A percentile compares a stretch with the other conserved stretches of the same genome.
phyloP scores from a whole-genome alignment of 2,113 vertebrate genomes.

The Eubucco bourcierii region DNA sequence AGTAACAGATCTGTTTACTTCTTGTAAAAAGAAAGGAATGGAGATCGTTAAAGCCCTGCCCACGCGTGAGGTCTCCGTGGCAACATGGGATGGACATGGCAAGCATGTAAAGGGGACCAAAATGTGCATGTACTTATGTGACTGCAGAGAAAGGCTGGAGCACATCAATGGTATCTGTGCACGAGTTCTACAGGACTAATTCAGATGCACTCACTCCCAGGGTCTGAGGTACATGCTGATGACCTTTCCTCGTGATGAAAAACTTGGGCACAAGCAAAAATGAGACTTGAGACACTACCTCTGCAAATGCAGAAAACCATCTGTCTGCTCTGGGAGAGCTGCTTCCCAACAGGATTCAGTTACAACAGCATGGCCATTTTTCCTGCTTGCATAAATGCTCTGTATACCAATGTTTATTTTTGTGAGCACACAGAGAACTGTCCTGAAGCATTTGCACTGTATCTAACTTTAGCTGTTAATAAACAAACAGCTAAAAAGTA shows the following conservation, averaged over 20 bases:
- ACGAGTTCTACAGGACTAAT: background rate
- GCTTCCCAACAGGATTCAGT: constrained; percentile 43
- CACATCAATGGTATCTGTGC: fast-evolving
- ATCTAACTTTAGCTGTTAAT: constrained; percentile 61
- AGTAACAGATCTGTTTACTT: background rate
- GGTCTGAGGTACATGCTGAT: background rate
- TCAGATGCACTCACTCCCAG: background rate
- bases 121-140: fast-evolving
- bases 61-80: background rate
- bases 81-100: background rate
- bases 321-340: constrained; percentile 23
- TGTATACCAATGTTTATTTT: constrained; percentile 51
- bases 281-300: background rate
- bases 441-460: constrained; percentile 45
- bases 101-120: background rate
- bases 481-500: constrained; percentile 60
- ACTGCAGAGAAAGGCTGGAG: background rate
- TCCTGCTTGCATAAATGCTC: constrained; percentile 28
- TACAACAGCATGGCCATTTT: constrained; percentile 19
- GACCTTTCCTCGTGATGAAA: background rate
- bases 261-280: background rate
- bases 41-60: background rate
- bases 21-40: background rate
- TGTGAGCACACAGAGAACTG: constrained; percentile 38
- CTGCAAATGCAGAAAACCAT: background rate